Evolutionary conservation across 2,888 invertebrate genomes (phyloP).

Genomic region (Bombylius discolor): DNA sequence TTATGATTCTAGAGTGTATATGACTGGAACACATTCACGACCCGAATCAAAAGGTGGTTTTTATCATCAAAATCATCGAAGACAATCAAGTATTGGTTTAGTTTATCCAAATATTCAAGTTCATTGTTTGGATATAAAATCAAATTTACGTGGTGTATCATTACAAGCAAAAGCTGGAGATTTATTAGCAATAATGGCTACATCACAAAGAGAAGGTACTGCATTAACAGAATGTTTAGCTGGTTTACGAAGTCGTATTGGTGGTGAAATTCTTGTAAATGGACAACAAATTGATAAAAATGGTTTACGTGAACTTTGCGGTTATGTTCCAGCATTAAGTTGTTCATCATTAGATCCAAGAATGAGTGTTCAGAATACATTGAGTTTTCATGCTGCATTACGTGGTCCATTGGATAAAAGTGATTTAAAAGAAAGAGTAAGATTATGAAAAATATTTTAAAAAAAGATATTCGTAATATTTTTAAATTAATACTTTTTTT

Average conservation of each 20-base stretch:
- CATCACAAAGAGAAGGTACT: slow-evolving; percentile 74
- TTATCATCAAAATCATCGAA: slow-evolving; percentile 20
- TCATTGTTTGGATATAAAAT: slow-evolving; percentile 67
- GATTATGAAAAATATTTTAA: slow-evolving; percentile 13
- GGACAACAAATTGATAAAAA: slow-evolving; percentile 66
- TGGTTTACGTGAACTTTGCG: slow-evolving; percentile 59
- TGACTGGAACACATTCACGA: slow-evolving; percentile 6
- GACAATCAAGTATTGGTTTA: slow-evolving; percentile 32
- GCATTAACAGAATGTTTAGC: slow-evolving; percentile 73
- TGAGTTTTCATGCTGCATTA: slow-evolving; percentile 70
- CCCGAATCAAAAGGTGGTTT: slow-evolving; percentile 8
- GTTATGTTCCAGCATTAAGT: slow-evolving; percentile 33
- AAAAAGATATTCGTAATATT: not conserved
- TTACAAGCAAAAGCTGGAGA: slow-evolving; percentile 87
- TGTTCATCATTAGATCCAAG: slow-evolving; percentile 44
- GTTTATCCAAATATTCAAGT: slow-evolving; percentile 37
- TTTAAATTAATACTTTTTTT: slow-evolving; percentile 20
- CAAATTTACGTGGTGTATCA: slow-evolving; percentile 54
- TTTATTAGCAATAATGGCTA: slow-evolving; percentile 79
- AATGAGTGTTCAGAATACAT: slow-evolving; percentile 80
- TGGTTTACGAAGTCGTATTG: slow-evolving; percentile 52
- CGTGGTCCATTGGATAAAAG: slow-evolving; percentile 34
- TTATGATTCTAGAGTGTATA: slow-evolving; percentile 32
- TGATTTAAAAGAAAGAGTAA: slow-evolving; percentile 60
- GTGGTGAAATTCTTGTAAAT: slow-evolving; percentile 75